Percentiles rank a stretch among this genome's conserved stretches.
Evolutionary conservation across 37 sponge, comb jelly and placozoan genomes (phyloP).

Genomic region (Halisarca cf. caerulea): DNA sequence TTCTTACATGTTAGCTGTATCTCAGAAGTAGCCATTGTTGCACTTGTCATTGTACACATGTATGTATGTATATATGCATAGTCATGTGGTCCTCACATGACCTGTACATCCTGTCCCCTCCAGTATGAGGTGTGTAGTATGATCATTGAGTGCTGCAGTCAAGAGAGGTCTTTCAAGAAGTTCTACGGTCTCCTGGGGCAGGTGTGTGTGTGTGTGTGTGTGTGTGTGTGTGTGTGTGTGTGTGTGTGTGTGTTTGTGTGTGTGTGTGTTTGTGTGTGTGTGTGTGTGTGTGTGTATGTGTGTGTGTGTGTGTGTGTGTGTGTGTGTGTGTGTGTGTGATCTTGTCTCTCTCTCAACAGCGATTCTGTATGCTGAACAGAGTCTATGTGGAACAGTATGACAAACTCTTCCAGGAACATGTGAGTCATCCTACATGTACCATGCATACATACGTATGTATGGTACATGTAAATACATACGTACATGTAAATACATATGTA

Average conservation of each 20-base stretch:
- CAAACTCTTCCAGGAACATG: conserved; percentile 80
- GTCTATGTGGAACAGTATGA: conserved; percentile 87
- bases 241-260: neutral
- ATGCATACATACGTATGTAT: neutral
- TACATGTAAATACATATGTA: too few relatives aligned
- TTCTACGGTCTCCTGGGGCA: conserved; percentile 90
- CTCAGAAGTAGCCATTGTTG: neutral
- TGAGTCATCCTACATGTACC: neutral
- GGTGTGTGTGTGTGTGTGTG: conserved; percentile 21
- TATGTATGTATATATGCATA: neutral
- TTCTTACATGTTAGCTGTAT: neutral
- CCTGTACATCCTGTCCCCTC: neutral
- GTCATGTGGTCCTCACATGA: neutral
- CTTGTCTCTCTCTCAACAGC: conserved; percentile 35
- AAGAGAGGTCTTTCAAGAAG: conserved; percentile 85
- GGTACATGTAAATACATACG: too few relatives aligned
- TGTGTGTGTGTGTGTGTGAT: neutral
- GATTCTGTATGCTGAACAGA: conserved; percentile 88
- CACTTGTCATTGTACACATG: neutral
- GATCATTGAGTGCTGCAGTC: conserved; percentile 91
- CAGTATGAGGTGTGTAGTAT: conserved; percentile 77
- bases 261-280: neutral
- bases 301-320: neutral
- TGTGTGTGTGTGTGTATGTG: conserved; percentile 1
- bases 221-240: neutral